Base-by-base conservation (phyloP, 92 coral and sea anemone species). In the Zoanthus sociatus region DNA sequence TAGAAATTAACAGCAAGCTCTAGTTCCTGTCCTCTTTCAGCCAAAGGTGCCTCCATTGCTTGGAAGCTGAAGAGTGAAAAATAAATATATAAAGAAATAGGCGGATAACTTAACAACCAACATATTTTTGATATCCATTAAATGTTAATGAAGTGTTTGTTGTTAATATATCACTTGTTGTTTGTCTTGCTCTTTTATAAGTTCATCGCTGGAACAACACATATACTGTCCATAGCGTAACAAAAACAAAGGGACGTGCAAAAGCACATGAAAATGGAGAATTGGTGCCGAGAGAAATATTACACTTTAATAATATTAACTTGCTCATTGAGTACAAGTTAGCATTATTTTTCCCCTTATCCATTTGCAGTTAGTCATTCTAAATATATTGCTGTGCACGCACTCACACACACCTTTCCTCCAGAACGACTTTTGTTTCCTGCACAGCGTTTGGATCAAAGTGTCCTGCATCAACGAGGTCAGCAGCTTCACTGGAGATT, bases 391-490 rank as follows among this genome's bases (percentile, higher is more conserved):
- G 7, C 9, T 37, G 42, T 12, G 44, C 33, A 9, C n/a, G 26
- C 26, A 1, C 5, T 44, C 46, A 45, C 20, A 81, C 78, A 31
- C 64, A 97, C 99, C 98, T 97, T 69, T 95, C 92, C 81, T 97
- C 99, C 63, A 97, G 92, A 58, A 95, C 93, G 44, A 93, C 83
- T 54, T 92, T 87, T 46, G 96, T 93, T 47, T 94, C 96, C 79
- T 94, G 94, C 12, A 97, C 97, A 79, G 98, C 98, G 13, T 92
- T 92, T 0, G 99, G 99, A 76, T 97, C 99, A 87, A 97, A 93
- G 82, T 95, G 98, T 32, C 99, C 99, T 10, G 99, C 99, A 72
- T 97, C 99, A 5, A 97, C 99, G 84, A 97, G 92, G 76, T 97
- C 99, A 13, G 97, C 97, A 21, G 98, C 98, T 77, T 95, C 97